Base-by-base conservation (phyloP, 2,888 invertebrate species). In the Apocheima hispidaria region DNA sequence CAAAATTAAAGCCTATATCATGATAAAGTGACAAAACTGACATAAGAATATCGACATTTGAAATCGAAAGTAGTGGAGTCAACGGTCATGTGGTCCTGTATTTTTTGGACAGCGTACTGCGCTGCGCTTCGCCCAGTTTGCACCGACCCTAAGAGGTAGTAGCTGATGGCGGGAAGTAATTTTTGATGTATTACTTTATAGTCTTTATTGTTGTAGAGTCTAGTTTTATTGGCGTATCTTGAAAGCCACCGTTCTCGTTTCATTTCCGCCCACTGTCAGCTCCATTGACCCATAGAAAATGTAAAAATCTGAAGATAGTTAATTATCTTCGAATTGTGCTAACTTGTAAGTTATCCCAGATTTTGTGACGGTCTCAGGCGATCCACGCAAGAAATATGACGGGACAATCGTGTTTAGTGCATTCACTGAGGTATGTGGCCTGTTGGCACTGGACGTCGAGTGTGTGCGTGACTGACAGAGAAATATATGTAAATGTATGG, bases 111-210 rank as follows among this genome's bases (percentile, higher is more conserved):
- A 41, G n/a, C n/a, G 23, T 7, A 6, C 41, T 23, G 41, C 43
- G 43, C 14, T 18, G 12, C 28, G 16, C 46, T 46, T 30, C 28
- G 30, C 30, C 16, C 30, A 5, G 46, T 46, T 46, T 46, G 46
- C 28, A 5, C 28, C 18, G 51, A 2, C 21, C 36, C 51, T 10
- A 44, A 50, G 60, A 73, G 78, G 76, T 72, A 49, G 77, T 59
- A 76, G 84, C 81, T 80, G 79, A 74, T 61, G 57, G 71, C 44
- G 66, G 75, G 69, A 9, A 72, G 70, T 64, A 69, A 70, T 69
- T 80, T 84, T 84, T 83, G 84, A 75, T 84, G 84, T 85, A 82
- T 80, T 85, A 43, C 66, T 74, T 83, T 84, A 53, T 74, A 74
- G 66, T 66, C 59, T 64, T 73, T 69, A 68, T 75, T 60, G 60